These are phyloP conservation scores for Pseudotriccus pelzelni DNA, from an alignment of 2,797 vertebrate species.

Conservation along the genomic window DNA sequence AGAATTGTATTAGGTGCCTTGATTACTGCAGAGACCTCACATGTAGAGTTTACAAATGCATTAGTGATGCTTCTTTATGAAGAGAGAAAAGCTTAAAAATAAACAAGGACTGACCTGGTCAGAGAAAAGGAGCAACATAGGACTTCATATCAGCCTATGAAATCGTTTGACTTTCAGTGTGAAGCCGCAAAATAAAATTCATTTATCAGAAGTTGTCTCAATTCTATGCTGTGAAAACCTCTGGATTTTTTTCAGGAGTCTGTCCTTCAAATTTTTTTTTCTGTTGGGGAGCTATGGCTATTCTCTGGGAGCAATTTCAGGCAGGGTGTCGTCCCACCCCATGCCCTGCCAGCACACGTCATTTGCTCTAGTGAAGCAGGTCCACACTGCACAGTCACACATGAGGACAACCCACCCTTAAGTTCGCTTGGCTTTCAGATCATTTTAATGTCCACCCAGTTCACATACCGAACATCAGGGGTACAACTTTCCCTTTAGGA, in stretches of 20 bases:
- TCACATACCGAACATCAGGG: background rate
- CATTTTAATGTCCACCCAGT: background rate
- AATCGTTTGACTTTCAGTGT: background rate
- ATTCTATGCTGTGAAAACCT: background rate
- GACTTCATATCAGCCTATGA: background rate
- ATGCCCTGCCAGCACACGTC: background rate
- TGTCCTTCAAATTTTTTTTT: background rate
- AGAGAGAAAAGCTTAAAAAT: background rate
- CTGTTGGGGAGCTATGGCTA: background rate
- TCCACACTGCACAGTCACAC: rapidly evolving
- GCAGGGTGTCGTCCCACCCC: rapidly evolving
- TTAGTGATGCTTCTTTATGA: background rate
- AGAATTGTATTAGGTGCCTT: background rate
- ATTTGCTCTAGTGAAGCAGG: background rate
- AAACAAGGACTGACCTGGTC: background rate
- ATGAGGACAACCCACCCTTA: background rate
- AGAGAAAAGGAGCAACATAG: background rate
- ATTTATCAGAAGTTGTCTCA: background rate
- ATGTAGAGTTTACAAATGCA: background rate
- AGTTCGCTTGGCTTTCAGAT: background rate
- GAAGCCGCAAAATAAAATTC: background rate
- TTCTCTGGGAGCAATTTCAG: background rate
- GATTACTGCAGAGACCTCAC: background rate
- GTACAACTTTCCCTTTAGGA: background rate
- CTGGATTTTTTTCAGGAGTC: background rate